Base-by-base conservation (phyloP, 1,140 invertebrate genomes). In the Platyura marginata region DNA sequence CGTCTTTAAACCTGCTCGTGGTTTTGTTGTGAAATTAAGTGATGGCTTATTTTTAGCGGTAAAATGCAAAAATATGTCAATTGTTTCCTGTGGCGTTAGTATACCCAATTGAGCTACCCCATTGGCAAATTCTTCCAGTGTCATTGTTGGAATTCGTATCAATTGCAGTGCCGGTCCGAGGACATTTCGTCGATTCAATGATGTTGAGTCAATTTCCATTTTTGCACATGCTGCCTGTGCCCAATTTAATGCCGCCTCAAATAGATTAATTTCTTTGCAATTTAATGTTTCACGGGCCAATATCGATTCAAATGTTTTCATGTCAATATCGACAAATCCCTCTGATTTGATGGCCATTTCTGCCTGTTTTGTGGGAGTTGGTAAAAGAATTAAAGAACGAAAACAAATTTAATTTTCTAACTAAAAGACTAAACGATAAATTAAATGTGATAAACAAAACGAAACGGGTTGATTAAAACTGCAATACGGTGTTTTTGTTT, bases 281-380 rank as follows among this genome's bases (percentile, higher is more conserved):
- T 90, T 91, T 23, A 92, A 66, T 3, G 87, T 91, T 66, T 93
- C 88, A 46, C 88, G 70, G 38, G 75, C 79, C 46, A 93, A 67
- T 48, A 92, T 87, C 29, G 81, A 85, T 59, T 87, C 80, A 42
- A 93, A 69, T 2, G 88, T 92, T 44, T 83, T 78, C 49, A 83
- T 77, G 63, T 92, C 87, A 54, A 93, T 90, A 56, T 92, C 86
- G 45, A 85, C 76, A 68, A 92, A 91, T 46, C 86, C 86, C 56
- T 92, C 88, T n/a, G 87, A 90, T 51, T 79, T 79, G 48, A 92
- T 70, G 40, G 87, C 87, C 78, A 91, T 85, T 70, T 91, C 86
- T 55, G 87, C 87, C 83, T 90, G 71, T 29, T 29, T 29, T 29
- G 25, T 6, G 25, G 25, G 13, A 13, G 25, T n/a, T n/a, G n/a